Conservation (phyloP, 2,797 vertebrate genomes). For the Gephyroberyx darwinii region DNA sequence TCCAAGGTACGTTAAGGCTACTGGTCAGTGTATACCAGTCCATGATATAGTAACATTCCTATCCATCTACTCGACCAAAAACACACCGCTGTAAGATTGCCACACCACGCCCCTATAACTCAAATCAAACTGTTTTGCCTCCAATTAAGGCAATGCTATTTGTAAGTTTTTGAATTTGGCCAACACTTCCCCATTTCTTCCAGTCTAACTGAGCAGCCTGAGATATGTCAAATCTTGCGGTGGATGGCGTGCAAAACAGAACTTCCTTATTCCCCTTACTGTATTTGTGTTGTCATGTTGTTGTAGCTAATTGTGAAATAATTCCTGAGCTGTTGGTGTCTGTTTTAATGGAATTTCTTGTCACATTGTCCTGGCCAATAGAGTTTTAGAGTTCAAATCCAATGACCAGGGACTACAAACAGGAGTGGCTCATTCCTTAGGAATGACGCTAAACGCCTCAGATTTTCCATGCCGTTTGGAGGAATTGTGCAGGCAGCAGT, state of each 20-base stretch:
- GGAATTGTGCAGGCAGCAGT: conserved; percentile 37
- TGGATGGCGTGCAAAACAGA: not conserved
- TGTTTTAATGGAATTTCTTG: not conserved
- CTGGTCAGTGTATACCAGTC: not conserved
- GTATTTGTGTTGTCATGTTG: not conserved
- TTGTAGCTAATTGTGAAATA: not conserved
- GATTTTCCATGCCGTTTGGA: conserved; percentile 70
- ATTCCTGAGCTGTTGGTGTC: no score
- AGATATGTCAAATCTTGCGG: not conserved
- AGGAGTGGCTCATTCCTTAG: conserved; percentile 76
- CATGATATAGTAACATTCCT: not conserved
- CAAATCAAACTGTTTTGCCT: conserved; percentile 1
- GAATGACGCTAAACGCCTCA: conserved; percentile 71
- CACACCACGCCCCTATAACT: not conserved
- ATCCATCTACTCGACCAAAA: not conserved
- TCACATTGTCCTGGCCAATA: conserved; percentile 22
- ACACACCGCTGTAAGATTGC: no score
- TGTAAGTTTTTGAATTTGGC: conserved; percentile 14
- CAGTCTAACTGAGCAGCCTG: not conserved
- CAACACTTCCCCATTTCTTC: not conserved
- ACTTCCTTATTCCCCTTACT: not conserved
- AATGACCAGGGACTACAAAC: conserved; percentile 37
- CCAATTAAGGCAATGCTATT: conserved; percentile 47
- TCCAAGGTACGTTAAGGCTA: no score
- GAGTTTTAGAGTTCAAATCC: conserved; percentile 42